phyloP scores from a whole-genome alignment of 1,140 invertebrate species.

The Leptoteleia sp. region DNA sequence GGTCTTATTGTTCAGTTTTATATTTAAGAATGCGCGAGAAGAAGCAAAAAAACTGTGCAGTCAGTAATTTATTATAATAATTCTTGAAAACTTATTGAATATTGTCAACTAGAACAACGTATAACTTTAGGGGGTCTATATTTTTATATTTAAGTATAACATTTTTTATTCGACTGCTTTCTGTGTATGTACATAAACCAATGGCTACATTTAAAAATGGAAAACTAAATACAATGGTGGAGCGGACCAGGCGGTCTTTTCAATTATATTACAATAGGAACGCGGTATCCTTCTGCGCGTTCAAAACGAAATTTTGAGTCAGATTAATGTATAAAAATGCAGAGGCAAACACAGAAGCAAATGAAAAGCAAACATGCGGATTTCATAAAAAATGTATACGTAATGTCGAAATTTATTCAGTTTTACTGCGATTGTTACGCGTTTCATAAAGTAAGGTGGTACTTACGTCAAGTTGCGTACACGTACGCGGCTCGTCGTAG shows the following conservation, averaged over 20 bases:
- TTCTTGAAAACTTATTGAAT: too few species aligned
- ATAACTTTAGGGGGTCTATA: too few species aligned
- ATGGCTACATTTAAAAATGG: too few species aligned
- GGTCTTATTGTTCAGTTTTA: too few species aligned
- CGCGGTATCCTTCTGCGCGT: conserved; percentile 15
- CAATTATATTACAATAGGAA: conserved; percentile 42
- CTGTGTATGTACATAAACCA: too few species aligned
- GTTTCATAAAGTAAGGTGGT: conserved; percentile 43
- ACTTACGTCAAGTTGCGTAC: conserved; percentile 37
- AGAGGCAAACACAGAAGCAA: conserved; percentile 45
- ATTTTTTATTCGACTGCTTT: too few species aligned
- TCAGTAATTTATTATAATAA: too few species aligned
- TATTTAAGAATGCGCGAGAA: too few species aligned
- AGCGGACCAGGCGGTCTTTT: conserved; percentile 24
- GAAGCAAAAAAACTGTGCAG: too few species aligned
- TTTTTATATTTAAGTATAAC: too few species aligned
- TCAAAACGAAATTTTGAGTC: conserved; percentile 38
- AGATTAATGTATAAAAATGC: conserved; percentile 51
- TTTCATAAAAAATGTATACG: conserved; percentile 56
- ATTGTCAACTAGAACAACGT: too few species aligned
- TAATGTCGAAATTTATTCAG: conserved; percentile 53
- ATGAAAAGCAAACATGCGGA: conserved; percentile 56
- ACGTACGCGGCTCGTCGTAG: conserved; percentile 41
- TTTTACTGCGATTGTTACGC: conserved; percentile 49
- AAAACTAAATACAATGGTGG: too few species aligned